A percentile compares a stretch with the other conserved stretches of the same genome.
Evolutionary conservation across 1,140 invertebrate genomes (phyloP).

Genomic region (Asobara japonica): DNA sequence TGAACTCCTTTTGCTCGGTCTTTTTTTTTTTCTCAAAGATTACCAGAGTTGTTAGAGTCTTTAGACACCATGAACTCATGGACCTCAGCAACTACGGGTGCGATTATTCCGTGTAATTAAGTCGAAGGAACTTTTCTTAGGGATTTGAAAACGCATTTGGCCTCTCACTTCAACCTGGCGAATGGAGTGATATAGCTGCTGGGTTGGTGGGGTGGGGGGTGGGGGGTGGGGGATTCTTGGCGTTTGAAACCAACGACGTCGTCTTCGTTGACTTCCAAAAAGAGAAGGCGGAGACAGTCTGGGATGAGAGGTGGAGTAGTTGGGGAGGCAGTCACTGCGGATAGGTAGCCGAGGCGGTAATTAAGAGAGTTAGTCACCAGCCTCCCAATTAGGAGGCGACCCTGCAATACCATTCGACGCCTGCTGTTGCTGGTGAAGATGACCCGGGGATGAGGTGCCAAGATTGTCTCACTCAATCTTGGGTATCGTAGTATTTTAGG

Average conservation of each 20-base stretch:
- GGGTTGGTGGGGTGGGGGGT: too few relatives aligned
- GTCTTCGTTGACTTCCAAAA: neutral
- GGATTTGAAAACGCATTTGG: slow-evolving; percentile 7
- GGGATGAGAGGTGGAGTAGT: neutral
- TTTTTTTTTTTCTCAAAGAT: neutral
- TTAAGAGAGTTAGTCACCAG: slow-evolving; percentile 67
- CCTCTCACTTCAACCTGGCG: neutral
- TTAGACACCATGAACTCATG: slow-evolving; percentile 1
- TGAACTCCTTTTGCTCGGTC: neutral
- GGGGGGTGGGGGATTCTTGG: neutral
- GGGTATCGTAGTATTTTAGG: neutral
- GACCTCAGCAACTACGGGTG: slow-evolving; percentile 34
- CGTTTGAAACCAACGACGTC: neutral
- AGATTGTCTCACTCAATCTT: slow-evolving; percentile 39
- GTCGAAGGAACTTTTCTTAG: slow-evolving; percentile 58
- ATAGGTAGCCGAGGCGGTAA: slow-evolving; percentile 63
- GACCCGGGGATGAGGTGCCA: slow-evolving; percentile 30
- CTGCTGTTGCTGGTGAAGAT: neutral
- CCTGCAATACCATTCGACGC: slow-evolving; percentile 8
- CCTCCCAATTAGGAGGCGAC: slow-evolving; percentile 65
- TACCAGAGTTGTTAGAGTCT: slow-evolving; percentile 9
- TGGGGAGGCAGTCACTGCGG: slow-evolving; percentile 11
- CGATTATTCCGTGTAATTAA: slow-evolving; percentile 68
- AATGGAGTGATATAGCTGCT: neutral
- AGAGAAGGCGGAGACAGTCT: slow-evolving; percentile 18